Evolutionary conservation across 1,140 invertebrate genomes (phyloP).

Genomic region (Nephotettix cincticeps): DNA sequence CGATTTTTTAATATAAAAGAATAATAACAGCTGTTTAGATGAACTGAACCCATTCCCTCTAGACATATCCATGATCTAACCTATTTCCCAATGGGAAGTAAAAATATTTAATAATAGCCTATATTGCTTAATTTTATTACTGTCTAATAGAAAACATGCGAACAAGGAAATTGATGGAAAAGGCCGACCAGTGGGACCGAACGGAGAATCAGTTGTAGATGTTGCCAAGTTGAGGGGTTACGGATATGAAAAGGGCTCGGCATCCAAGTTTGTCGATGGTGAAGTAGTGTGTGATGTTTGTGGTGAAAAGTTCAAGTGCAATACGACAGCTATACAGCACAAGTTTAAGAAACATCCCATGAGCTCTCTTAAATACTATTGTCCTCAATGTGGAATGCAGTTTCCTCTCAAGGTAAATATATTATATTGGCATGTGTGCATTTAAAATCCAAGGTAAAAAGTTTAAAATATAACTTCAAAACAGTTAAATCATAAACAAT

Average conservation of each 20-base stretch:
- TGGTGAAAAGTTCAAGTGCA: slow-evolving; percentile 56
- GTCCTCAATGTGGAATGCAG: slow-evolving; percentile 64
- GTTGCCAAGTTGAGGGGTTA: slow-evolving; percentile 4
- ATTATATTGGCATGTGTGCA: no score
- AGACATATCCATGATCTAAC: no score
- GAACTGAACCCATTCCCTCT: no score
- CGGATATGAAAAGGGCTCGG: slow-evolving; percentile 37
- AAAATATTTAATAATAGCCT: no score
- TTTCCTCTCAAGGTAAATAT: slow-evolving; percentile 68
- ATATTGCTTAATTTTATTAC: not conserved
- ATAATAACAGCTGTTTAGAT: no score
- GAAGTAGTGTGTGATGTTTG: slow-evolving; percentile 57
- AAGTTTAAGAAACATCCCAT: slow-evolving; percentile 65
- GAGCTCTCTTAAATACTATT: slow-evolving; percentile 62
- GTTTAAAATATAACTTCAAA: no score
- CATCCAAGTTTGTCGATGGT: slow-evolving; percentile 31
- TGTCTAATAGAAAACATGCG: slow-evolving; percentile 50
- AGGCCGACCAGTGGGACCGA: slow-evolving; percentile 42
- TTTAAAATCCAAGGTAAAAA: no score
- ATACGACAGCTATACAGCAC: slow-evolving; percentile 64
- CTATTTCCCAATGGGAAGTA: no score
- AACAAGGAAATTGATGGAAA: slow-evolving; percentile 53
- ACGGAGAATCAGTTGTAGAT: slow-evolving; percentile 38
- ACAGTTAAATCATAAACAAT: no score
- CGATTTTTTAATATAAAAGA: no score